Conservation (phyloP, 2,113 vertebrate genomes). For the Halcyon malimbica region DNA sequence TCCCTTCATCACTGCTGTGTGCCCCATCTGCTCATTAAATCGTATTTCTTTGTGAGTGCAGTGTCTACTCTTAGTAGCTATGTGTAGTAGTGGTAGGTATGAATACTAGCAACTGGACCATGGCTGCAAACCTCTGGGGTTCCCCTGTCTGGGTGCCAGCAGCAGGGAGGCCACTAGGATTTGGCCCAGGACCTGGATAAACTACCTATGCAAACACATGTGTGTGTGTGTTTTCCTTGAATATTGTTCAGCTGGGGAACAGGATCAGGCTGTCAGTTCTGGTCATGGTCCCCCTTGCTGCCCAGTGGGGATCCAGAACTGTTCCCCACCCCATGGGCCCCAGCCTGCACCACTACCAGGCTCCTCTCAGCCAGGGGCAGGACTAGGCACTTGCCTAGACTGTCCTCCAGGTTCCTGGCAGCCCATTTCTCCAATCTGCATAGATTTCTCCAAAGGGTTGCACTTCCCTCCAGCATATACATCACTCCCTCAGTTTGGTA, state of each 20-base stretch:
- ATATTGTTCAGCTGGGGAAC: background rate
- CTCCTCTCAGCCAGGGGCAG: background rate
- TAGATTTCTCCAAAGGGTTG: background rate
- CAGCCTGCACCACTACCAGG: background rate
- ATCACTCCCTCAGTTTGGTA: rapidly evolving
- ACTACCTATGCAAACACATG: background rate
- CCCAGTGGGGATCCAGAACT: background rate
- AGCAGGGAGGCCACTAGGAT: background rate
- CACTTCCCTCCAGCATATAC: too few species aligned
- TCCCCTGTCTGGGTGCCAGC: background rate
- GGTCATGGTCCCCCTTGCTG: background rate
- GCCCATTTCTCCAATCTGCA: background rate
- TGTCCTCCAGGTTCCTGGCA: background rate
- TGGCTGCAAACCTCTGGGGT: background rate
- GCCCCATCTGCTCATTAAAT: background rate
- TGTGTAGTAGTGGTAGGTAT: background rate
- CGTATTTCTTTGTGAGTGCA: background rate
- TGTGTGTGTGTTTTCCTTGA: background rate
- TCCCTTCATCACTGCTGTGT: background rate
- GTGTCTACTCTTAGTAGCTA: background rate
- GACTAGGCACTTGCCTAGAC: background rate
- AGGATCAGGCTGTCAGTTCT: background rate
- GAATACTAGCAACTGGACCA: background rate
- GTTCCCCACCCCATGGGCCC: background rate
- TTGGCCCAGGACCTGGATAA: background rate